Evolutionary conservation across 2,888 invertebrate genomes (phyloP).

Genomic region (Callyntrura guangdongensis): DNA sequence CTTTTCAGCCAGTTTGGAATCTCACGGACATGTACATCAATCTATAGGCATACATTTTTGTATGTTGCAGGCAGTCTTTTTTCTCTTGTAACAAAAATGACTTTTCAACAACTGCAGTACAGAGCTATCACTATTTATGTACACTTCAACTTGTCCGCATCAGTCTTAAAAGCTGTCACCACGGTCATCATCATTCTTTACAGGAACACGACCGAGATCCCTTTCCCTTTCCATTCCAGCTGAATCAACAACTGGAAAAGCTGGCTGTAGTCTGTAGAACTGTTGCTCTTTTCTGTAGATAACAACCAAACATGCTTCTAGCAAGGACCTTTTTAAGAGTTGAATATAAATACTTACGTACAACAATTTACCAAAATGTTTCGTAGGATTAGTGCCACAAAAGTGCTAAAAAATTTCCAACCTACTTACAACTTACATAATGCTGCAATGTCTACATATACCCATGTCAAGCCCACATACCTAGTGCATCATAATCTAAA

Average conservation of each 20-base stretch:
- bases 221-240: constrained; percentile 41
- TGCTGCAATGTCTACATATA: neutral
- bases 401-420: neutral
- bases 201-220: neutral
- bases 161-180: constrained; percentile 70
- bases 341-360: neutral
- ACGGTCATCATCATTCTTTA: constrained; percentile 37
- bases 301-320: neutral
- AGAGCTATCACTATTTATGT: constrained; percentile 47
- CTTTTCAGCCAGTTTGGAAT: neutral
- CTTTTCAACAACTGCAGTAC: neutral
- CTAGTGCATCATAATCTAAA: neutral
- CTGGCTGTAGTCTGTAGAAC: constrained; percentile 1
- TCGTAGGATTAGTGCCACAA: neutral
- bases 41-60: constrained; percentile 34
- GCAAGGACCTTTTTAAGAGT: neutral
- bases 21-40: neutral
- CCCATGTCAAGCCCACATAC: neutral
- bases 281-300: constrained; percentile 27
- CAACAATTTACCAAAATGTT: neutral
- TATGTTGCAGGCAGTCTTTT: constrained; percentile 49
- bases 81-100: constrained; percentile 49
- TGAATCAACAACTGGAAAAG: constrained; percentile 69
- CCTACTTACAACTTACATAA: neutral
- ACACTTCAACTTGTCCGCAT: constrained; percentile 69